These are phyloP conservation scores for Desoria tigrina DNA, from an alignment of 2,888 invertebrate genomes.

Conservation along the genomic window DNA sequence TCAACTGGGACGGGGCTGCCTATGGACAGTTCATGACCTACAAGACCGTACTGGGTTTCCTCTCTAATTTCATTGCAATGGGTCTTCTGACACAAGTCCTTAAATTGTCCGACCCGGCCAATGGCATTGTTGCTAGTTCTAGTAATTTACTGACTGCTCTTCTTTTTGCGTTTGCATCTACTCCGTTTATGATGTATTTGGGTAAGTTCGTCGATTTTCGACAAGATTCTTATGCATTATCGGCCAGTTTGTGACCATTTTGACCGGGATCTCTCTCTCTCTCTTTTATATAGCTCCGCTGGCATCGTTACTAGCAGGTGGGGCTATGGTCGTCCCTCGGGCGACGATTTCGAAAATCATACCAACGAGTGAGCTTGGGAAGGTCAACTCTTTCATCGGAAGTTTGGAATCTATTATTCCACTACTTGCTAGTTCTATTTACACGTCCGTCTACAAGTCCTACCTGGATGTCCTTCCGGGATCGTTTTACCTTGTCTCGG, in stretches of 20 bases:
- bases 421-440: slow-evolving; percentile 65
- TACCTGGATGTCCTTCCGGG: slow-evolving; percentile 64
- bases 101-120: slow-evolving; percentile 37
- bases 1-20: slow-evolving; percentile 86
- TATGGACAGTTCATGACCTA: slow-evolving; percentile 57
- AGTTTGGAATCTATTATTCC: slow-evolving; percentile 69
- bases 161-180: slow-evolving; percentile 30
- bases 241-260: background rate
- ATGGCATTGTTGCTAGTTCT: slow-evolving; percentile 40
- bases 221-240: background rate
- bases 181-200: slow-evolving; percentile 37
- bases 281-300: slow-evolving; percentile 34
- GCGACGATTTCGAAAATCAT: slow-evolving; percentile 79
- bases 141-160: slow-evolving; percentile 32
- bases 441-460: slow-evolving; percentile 65
- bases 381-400: slow-evolving; percentile 68
- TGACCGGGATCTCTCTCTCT: background rate
- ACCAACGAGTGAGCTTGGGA: slow-evolving; percentile 70
- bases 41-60: slow-evolving; percentile 47
- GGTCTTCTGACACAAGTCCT: slow-evolving; percentile 38
- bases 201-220: slow-evolving; percentile 27
- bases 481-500: slow-evolving; percentile 64
- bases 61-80: slow-evolving; percentile 50
- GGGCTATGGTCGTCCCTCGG: slow-evolving; percentile 57
- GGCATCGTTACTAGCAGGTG: slow-evolving; percentile 35